phyloP scores from a whole-genome alignment of 2,797 vertebrate genomes.

The Pseudomugil tenellus region DNA sequence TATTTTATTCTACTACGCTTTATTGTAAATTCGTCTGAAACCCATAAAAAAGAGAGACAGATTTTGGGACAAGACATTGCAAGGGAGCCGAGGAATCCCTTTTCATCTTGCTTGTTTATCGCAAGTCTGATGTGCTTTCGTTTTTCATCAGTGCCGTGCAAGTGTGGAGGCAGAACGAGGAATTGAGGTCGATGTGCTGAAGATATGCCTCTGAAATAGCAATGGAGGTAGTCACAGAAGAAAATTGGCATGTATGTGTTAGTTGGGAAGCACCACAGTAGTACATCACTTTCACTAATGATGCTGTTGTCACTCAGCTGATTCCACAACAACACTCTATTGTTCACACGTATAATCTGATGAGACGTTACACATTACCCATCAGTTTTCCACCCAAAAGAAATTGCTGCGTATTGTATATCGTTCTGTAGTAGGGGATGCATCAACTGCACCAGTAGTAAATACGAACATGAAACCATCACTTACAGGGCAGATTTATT shows the following conservation, averaged over 20 bases:
- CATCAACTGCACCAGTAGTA: too few species aligned
- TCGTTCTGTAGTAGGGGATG: too few species aligned
- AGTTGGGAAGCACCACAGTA: too few species aligned
- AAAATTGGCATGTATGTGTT: neutral
- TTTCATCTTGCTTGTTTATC: neutral
- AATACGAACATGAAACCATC: too few species aligned
- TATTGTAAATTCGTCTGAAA: neutral
- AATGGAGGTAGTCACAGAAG: neutral
- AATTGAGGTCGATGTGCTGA: neutral
- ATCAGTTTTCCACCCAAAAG: too few species aligned
- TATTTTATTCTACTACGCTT: too few species aligned
- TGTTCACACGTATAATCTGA: too few species aligned
- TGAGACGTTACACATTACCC: too few species aligned
- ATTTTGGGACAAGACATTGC: neutral
- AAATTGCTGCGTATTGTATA: too few species aligned
- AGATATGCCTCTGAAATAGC: neutral
- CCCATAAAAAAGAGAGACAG: neutral
- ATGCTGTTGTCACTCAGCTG: neutral
- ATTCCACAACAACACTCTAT: too few species aligned
- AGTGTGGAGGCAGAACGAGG: neutral
- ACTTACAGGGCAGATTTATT: too few species aligned
- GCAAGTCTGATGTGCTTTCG: neutral
- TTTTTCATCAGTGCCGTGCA: neutral
- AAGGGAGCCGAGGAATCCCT: neutral
- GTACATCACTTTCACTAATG: neutral